Conservation (phyloP, 2,113 vertebrate species). For the Neodon shergylaensis region DNA sequence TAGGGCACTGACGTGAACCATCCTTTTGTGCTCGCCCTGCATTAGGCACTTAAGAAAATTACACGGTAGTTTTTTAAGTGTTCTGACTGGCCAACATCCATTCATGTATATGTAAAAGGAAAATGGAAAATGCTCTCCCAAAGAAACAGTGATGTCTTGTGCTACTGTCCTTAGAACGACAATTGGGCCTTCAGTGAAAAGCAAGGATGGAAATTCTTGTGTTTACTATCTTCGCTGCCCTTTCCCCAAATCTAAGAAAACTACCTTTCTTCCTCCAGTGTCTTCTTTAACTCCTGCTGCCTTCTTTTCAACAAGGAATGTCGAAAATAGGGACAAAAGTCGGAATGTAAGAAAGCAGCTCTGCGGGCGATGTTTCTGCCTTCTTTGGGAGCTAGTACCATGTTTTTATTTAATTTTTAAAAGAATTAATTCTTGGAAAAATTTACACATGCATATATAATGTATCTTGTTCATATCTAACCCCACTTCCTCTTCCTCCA, state of each 20-base stretch:
- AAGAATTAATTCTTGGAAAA: neutral
- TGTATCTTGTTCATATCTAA: neutral
- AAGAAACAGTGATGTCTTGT: neutral
- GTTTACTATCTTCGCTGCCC: neutral
- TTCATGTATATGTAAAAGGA: neutral
- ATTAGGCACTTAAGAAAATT: conserved; percentile 35
- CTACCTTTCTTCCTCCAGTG: neutral
- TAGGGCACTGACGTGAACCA: neutral
- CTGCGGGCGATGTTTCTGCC: neutral
- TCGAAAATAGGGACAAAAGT: neutral
- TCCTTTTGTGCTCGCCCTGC: neutral
- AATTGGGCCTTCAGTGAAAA: conserved; percentile 41
- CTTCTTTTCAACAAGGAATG: conserved; percentile 12
- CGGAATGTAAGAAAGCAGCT: neutral
- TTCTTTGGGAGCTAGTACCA: neutral
- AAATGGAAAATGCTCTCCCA: neutral
- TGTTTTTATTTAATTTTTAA: neutral
- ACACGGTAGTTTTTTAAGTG: conserved; percentile 18
- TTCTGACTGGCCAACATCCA: conserved; percentile 28
- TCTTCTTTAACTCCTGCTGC: neutral
- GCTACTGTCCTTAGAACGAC: neutral
- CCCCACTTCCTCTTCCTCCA: neutral
- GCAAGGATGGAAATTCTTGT: neutral
- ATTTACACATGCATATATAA: neutral
- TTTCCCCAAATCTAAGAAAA: neutral